Base-by-base conservation (phyloP, 2,797 vertebrate species). In the Lepus oiostolus region DNA sequence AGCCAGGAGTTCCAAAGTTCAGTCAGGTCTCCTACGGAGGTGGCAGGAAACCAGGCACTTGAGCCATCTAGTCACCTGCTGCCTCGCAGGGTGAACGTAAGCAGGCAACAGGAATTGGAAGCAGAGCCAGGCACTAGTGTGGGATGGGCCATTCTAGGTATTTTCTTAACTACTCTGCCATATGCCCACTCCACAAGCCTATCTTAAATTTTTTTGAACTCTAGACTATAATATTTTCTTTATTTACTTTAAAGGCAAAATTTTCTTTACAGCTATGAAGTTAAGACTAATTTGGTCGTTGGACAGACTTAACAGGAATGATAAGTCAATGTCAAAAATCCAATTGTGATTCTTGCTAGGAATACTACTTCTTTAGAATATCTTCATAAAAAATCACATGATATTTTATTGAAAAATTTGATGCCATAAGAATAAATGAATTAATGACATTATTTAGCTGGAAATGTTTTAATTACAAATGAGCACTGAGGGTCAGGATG, bases 401-500 rank as follows among this genome's bases (percentile, higher is more conserved):
- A 12, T 70, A 74, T 52, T 77, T 83, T 91, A 85, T 82, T 52
- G 92, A 28, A 84, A 85, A 94, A 63, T 62, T 90, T 60, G 72
- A 63, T 81, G 91, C 63, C 70, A 22, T 67, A 84, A 83, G 38
- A 75, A 72, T 84, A 68, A 93, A 88, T 83, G 32, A 84, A 63
- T 60, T 85, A 88, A 93, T 87, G 7, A 67, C 32, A 87, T 75
- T 81, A 35, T 95, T 94, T 87, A 30, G 30, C 60, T 90, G 47
- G 52, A 90, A 88, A 42, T 97, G 72, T 97, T 96, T 35, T 92
- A 93, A 63, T 97, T 93, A 93, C 84, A 79, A 76, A 97, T 96
- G 96, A 97, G 95, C 96, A 97, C 77, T 94, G 95, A 97, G 86
- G 97, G 93, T 95, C 77, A 94, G 47, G 30, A 90, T 94, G 86